Evolutionary conservation across 2,797 vertebrate species (phyloP).

Genomic region (Galaxias olidus): DNA sequence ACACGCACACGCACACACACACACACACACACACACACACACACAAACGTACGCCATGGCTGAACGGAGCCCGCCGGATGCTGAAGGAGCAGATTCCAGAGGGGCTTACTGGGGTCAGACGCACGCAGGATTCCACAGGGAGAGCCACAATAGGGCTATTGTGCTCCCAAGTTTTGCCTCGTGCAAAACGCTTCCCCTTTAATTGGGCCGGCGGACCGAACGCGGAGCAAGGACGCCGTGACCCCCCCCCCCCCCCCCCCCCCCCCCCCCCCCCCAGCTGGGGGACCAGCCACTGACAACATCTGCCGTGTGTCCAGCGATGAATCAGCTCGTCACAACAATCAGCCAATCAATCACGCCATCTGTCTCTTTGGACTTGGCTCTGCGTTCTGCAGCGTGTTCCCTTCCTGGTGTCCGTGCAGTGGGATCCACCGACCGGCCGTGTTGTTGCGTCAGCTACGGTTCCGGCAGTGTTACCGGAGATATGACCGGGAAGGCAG

Average conservation of each 20-base stretch:
- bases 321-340: not conserved
- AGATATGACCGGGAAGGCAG: too few relatives aligned
- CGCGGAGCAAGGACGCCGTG: conserved; percentile 47
- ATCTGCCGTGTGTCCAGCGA: not conserved
- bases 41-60: conserved; percentile 9
- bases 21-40: conserved; percentile 20
- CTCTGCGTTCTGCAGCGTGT: too few relatives aligned
- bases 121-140: conserved; percentile 49
- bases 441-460: too few relatives aligned
- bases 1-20: not conserved
- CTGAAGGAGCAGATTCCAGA: conserved; percentile 47
- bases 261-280: conserved; percentile 33
- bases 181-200: conserved; percentile 28
- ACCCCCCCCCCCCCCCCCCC: conserved; percentile 41
- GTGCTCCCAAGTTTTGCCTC: conserved; percentile 41
- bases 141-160: conserved; percentile 53
- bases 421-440: too few relatives aligned
- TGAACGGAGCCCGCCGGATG: conserved; percentile 2
- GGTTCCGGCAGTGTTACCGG: too few relatives aligned
- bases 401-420: too few relatives aligned
- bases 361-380: too few relatives aligned
- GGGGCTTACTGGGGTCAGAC: conserved; percentile 55
- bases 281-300: not conserved
- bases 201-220: conserved; percentile 42
- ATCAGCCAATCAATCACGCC: not conserved